phyloP scores from a whole-genome alignment of 2,888 invertebrate species.

The Erebia aethiops region DNA sequence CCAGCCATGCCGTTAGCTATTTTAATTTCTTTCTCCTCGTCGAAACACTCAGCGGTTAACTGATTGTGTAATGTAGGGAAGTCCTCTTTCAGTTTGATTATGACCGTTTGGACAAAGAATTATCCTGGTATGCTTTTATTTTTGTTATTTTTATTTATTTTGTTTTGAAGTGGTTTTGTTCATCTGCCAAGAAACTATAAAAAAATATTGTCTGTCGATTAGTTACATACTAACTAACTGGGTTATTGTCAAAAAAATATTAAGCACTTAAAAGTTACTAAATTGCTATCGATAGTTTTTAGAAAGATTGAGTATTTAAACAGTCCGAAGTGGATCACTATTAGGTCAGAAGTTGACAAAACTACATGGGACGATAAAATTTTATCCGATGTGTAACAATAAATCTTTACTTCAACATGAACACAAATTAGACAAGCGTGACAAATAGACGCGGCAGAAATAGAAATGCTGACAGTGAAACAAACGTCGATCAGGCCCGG shows the following conservation, averaged over 20 bases:
- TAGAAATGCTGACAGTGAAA: conserved; percentile 75
- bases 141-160: neutral
- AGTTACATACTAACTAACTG: too few relatives aligned
- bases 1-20: conserved; percentile 53
- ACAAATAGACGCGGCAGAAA: conserved; percentile 74
- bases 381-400: conserved; percentile 53
- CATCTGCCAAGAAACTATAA: too few relatives aligned
- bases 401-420: conserved; percentile 72
- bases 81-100: conserved; percentile 16
- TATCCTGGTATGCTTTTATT: neutral
- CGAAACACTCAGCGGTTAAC: conserved; percentile 37
- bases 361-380: conserved; percentile 31
- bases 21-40: conserved; percentile 66
- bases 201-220: too few relatives aligned
- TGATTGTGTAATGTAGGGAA: conserved; percentile 34
- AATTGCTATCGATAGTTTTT: too few relatives aligned
- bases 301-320: too few relatives aligned
- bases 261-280: too few relatives aligned
- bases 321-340: too few relatives aligned
- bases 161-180: neutral
- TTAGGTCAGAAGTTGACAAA: conserved; percentile 1
- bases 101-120: neutral
- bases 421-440: conserved; percentile 78
- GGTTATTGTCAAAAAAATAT: too few relatives aligned
- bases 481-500: conserved; percentile 70